Evolutionary conservation across 1,140 invertebrate genomes (phyloP).

Genomic region (Vanessa atalanta): DNA sequence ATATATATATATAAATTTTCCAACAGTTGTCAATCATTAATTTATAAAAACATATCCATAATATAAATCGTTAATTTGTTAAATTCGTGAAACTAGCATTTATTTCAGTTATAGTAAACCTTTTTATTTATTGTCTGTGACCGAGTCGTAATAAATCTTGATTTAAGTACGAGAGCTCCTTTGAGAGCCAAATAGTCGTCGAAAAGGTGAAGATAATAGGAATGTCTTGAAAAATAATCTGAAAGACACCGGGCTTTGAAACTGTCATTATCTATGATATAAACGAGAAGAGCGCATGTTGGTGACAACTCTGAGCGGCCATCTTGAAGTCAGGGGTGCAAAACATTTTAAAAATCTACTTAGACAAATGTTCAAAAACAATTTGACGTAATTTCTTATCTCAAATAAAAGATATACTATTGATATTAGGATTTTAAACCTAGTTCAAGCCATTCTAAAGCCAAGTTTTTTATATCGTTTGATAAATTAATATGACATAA

Average conservation of each 20-base stretch:
- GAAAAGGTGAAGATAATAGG: slow-evolving; percentile 25
- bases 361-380: background rate
- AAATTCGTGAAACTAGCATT: slow-evolving; percentile 5
- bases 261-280: slow-evolving; percentile 27
- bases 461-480: no score
- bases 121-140: slow-evolving; percentile 9
- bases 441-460: no score
- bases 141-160: slow-evolving; percentile 14
- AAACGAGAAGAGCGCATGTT: slow-evolving; percentile 21
- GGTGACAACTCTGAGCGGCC: slow-evolving; percentile 4
- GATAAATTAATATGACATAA: no score
- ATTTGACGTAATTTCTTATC: background rate
- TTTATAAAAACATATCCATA: background rate
- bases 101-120: background rate
- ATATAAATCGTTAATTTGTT: background rate
- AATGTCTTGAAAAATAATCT: slow-evolving; percentile 20
- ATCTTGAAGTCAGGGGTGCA: slow-evolving; percentile 12
- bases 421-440: no score
- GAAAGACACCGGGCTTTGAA: slow-evolving; percentile 4
- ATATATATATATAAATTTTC: no score
- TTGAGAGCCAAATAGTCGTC: slow-evolving; percentile 13
- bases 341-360: slow-evolving; percentile 20
- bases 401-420: background rate
- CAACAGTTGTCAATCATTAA: no score
- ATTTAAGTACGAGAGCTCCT: slow-evolving; percentile 21